Conservation (phyloP, 2,797 vertebrate genomes). For the Microctenopoma stevenorrisi region DNA sequence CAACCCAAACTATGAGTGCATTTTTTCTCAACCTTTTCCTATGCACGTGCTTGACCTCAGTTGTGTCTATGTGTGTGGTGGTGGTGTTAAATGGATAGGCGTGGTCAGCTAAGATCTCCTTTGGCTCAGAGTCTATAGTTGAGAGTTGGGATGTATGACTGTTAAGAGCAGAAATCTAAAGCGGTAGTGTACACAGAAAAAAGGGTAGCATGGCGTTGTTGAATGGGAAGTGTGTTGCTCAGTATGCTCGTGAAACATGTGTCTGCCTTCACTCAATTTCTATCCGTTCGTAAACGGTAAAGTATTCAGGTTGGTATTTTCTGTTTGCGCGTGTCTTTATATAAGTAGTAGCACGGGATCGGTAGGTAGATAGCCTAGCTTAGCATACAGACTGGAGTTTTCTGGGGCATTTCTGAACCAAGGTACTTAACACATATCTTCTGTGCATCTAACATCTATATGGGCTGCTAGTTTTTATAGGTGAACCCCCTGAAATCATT, state of each 20-base stretch:
- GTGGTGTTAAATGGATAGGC: conserved; percentile 52
- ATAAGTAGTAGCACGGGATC: neutral
- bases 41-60: conserved; percentile 59
- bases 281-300: neutral
- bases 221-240: conserved; percentile 23
- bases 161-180: conserved; percentile 40
- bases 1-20: conserved; percentile 38
- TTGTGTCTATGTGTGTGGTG: conserved; percentile 40
- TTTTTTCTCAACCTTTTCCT: conserved; percentile 23
- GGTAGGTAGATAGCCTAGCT: neutral
- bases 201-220: conserved; percentile 26
- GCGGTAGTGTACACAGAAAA: conserved; percentile 33
- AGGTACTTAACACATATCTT: too few relatives aligned
- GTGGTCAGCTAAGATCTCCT: conserved; percentile 47
- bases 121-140: conserved; percentile 47
- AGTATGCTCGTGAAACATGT: conserved; percentile 2
- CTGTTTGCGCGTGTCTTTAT: neutral
- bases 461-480: neutral
- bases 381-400: conserved; percentile 1
- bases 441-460: neutral
- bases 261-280: neutral
- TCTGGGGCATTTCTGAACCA: too few relatives aligned
- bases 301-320: neutral
- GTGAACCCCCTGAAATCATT: neutral
- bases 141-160: conserved; percentile 27